Base-by-base conservation (phyloP, 2,888 invertebrate genomes). In the Calliopum simillimum region DNA sequence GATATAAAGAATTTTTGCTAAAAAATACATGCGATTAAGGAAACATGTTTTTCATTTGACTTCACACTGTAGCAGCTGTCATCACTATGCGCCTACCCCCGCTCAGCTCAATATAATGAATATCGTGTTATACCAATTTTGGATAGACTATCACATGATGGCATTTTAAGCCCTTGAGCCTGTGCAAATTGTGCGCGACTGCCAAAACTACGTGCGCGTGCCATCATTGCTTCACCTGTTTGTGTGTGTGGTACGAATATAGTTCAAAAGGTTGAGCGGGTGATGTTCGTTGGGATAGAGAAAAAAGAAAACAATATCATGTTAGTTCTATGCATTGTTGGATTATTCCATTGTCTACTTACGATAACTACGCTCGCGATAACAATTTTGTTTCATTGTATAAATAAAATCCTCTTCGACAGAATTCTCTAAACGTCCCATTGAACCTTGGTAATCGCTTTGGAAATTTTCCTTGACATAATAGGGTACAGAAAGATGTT, bases 381-480 rank as follows among this genome's bases (percentile, higher is more conserved):
- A 96, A 86, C 99, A 99, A 74, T 94, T 92, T 85, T 95, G 93
- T 46, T 95, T 90, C 71, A 99, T 89, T 71, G 90, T 91, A 82
- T 92, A 91, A 70, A 98, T 89, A 85, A 94, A 97, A 79, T 98
- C 98, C 80, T 98, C 97, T 84, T 99, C 98, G 12, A 99, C 96
- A 12, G 95, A 93, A 86, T 93, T 91, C 85, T 99, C 99, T 47
- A 99, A 89, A 76, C 95, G 89, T 70, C 92, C 89, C 79, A 98
- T 87, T 70, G 94, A 95, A 41, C 96, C 96, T 82, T 94, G 94
- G 87, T 96, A 97, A 82, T 97, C 95, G 53, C 59, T 73, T 69
- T 78, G 76, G 74, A 98, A 98, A 85, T 95, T 96, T 71, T 95
- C 94, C 85, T 97, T 97, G 68, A 99, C 98, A 85, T 92, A 99